Percentiles rank a stretch among this genome's conserved stretches.
Conservation (phyloP, 2,888 invertebrate genomes). For the Malacosoma neustria region DNA sequence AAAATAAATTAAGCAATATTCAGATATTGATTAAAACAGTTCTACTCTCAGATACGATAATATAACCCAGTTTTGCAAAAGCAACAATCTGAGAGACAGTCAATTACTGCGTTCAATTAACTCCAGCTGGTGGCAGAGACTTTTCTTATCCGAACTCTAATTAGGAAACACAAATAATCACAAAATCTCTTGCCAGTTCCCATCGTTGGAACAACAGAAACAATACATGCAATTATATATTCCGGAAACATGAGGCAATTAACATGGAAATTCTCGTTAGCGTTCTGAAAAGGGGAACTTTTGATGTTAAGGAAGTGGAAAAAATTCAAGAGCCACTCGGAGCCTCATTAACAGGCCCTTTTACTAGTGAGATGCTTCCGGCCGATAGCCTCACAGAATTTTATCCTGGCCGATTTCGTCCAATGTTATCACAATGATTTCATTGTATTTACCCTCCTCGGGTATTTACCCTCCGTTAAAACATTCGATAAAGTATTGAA, state of each 20-base stretch:
- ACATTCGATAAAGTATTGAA: no score
- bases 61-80: neutral
- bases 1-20: no score
- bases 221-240: conserved; percentile 68
- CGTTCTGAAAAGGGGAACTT: conserved; percentile 63
- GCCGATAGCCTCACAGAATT: conserved; percentile 32
- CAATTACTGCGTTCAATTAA: conserved; percentile 26
- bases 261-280: conserved; percentile 67
- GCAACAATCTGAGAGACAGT: neutral
- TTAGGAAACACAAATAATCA: conserved; percentile 47
- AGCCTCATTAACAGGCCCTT: conserved; percentile 64
- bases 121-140: conserved; percentile 27
- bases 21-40: neutral
- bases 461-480: no score
- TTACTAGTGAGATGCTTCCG: conserved; percentile 40
- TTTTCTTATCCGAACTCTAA: conserved; percentile 44
- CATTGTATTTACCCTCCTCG: no score
- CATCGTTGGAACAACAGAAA: conserved; percentile 44
- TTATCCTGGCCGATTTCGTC: conserved; percentile 24
- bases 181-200: conserved; percentile 41
- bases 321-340: conserved; percentile 52
- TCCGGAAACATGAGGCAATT: conserved; percentile 58
- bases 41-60: conserved; percentile 1
- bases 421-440: neutral
- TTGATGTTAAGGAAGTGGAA: conserved; percentile 63